A percentile compares a stretch with the other conserved stretches of the same genome.
phyloP scores from a whole-genome alignment of 2,888 invertebrate species.

The Chrysolina americana region DNA sequence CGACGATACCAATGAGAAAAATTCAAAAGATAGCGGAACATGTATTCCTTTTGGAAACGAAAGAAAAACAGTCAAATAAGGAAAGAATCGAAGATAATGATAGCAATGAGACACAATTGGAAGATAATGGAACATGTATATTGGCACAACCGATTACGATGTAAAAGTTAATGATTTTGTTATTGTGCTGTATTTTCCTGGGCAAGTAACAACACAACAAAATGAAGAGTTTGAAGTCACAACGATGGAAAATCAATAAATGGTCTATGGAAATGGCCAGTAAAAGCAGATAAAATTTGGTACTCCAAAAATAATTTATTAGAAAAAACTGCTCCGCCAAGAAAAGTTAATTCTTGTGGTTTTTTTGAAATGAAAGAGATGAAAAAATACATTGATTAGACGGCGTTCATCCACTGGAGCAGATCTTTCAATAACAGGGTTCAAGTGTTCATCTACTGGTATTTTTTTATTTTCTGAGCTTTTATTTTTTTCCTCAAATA shows the following conservation, averaged over 20 bases:
- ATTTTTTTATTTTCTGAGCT: not conserved
- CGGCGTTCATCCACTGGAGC: not conserved
- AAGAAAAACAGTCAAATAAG: not conserved
- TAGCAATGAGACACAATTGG: not conserved
- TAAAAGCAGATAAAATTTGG: not conserved
- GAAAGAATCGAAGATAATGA: not conserved
- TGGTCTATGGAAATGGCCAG: not conserved
- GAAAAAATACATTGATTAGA: slow-evolving; percentile 8
- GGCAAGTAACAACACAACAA: not conserved
- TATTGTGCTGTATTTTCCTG: no score
- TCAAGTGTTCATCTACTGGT: not conserved
- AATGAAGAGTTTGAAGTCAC: slow-evolving; percentile 1
- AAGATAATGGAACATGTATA: no score
- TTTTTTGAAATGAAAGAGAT: not conserved
- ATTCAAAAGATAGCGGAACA: no score
- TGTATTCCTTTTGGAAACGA: not conserved
- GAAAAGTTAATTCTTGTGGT: not conserved
- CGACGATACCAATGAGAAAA: not conserved
- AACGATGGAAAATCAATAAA: not conserved
- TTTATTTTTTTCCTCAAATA: not conserved
- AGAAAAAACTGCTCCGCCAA: not conserved
- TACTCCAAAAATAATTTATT: not conserved
- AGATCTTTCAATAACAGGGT: not conserved
- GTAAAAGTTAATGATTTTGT: no score
- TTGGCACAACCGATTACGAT: no score